These are phyloP conservation scores for Guaruba guarouba DNA, from an alignment of 2,113 vertebrate species.

Conservation along the genomic window DNA sequence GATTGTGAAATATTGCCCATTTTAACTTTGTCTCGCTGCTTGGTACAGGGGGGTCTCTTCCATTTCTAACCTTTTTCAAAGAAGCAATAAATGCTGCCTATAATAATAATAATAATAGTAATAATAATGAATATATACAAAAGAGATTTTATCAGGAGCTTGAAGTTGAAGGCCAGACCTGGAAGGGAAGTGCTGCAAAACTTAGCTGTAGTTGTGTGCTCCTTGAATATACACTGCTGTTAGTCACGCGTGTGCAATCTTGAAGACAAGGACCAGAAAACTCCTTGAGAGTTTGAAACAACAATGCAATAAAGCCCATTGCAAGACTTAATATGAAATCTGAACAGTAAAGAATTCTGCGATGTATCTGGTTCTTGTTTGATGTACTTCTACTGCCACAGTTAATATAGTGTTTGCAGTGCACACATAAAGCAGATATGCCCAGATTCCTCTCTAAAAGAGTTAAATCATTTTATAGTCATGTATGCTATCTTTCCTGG, in stretches of 20 bases:
- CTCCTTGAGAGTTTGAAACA: slow-evolving; percentile 37
- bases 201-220: neutral
- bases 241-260: neutral
- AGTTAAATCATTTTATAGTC: slow-evolving; percentile 44
- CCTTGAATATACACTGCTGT: neutral
- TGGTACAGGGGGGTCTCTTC: neutral
- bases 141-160: neutral
- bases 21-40: neutral
- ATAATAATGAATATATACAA: neutral
- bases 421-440: slow-evolving; percentile 54
- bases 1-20: neutral
- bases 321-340: slow-evolving; percentile 49
- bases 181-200: neutral
- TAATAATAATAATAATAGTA: neutral
- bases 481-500: slow-evolving; percentile 2
- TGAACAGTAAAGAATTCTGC: slow-evolving; percentile 44
- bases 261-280: slow-evolving; percentile 40
- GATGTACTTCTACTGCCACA: slow-evolving; percentile 63
- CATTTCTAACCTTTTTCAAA: neutral
- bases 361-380: slow-evolving; percentile 71
- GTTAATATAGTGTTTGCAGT: slow-evolving; percentile 38
- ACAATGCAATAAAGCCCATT: slow-evolving; percentile 8
- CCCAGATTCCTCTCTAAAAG: slow-evolving; percentile 3
- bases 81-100: neutral
- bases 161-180: neutral